A percentile compares a stretch with the other conserved stretches of the same genome.
phyloP scores from a whole-genome alignment of 2,797 vertebrate species.

The Harpagifer antarcticus region DNA sequence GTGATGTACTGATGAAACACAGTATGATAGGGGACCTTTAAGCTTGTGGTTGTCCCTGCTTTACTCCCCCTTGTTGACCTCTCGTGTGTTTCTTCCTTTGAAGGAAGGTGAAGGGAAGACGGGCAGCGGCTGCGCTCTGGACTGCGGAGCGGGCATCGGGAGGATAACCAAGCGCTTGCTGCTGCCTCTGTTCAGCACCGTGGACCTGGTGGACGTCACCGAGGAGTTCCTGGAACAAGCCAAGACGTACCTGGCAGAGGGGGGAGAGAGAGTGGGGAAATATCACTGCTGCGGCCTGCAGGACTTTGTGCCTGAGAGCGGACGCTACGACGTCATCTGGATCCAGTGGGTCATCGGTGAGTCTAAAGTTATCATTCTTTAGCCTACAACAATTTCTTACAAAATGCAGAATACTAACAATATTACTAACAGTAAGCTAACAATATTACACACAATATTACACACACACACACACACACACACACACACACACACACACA shows the following conservation, averaged over 20 bases:
- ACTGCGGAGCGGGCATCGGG: constrained; percentile 96
- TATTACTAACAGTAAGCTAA: too few species aligned
- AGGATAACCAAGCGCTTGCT: constrained; percentile 95
- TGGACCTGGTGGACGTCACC: constrained; percentile 97
- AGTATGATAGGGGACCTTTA: too few species aligned
- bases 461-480: too few species aligned
- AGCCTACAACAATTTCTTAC: too few species aligned
- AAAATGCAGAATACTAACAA: too few species aligned
- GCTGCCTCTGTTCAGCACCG: constrained; percentile 92
- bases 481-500: accelerated
- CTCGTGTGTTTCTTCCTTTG: background rate
- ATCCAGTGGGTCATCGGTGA: constrained; percentile 99
- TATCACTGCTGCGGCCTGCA: constrained; percentile 94
- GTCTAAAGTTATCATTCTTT: constrained; percentile 38
- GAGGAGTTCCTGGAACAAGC: constrained; percentile 95
- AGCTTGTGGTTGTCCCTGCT: background rate
- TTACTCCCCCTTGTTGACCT: background rate
- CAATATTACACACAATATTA: too few species aligned
- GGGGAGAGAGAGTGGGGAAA: constrained; percentile 89
- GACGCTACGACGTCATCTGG: constrained; percentile 96
- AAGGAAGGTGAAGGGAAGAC: constrained; percentile 92
- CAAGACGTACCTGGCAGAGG: constrained; percentile 91
- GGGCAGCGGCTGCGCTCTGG: constrained; percentile 87
- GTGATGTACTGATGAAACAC: too few species aligned
- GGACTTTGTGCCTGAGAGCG: constrained; percentile 90